Evolutionary conservation across 2,888 invertebrate genomes (phyloP).

Genomic region (Craniophora ligustri): DNA sequence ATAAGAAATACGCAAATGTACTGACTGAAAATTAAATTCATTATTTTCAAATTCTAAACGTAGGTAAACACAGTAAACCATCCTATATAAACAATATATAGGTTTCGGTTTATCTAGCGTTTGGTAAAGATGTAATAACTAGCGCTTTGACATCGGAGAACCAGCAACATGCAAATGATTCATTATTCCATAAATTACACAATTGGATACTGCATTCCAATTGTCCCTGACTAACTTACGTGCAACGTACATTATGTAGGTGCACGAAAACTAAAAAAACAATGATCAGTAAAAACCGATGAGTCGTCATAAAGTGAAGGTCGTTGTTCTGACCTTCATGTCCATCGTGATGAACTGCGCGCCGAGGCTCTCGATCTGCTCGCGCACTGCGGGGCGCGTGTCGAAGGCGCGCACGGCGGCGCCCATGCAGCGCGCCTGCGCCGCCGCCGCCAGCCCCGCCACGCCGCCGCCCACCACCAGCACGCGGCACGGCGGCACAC

Average conservation of each 20-base stretch:
- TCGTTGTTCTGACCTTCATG: constrained; percentile 87
- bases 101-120: neutral
- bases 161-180: neutral
- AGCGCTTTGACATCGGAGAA: no score
- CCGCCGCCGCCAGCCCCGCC: constrained; percentile 95
- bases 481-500: constrained; percentile 96
- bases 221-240: no score
- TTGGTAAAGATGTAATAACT: neutral
- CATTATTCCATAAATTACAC: neutral
- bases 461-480: constrained; percentile 97
- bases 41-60: no score
- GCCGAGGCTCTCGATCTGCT: constrained; percentile 95
- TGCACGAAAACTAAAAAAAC: no score
- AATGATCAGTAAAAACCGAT: no score
- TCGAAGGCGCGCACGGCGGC: constrained; percentile 96
- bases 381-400: constrained; percentile 94
- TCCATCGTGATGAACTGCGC: constrained; percentile 95
- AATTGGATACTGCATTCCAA: no score
- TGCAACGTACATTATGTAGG: no score
- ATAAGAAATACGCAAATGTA: constrained; percentile 1
- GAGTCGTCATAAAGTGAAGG: neutral
- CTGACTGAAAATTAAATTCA: constrained; percentile 9
- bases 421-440: constrained; percentile 96
- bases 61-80: neutral
- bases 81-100: neutral